Base-by-base conservation (phyloP, 2,888 invertebrate genomes). In the Salpingus planirostris region DNA sequence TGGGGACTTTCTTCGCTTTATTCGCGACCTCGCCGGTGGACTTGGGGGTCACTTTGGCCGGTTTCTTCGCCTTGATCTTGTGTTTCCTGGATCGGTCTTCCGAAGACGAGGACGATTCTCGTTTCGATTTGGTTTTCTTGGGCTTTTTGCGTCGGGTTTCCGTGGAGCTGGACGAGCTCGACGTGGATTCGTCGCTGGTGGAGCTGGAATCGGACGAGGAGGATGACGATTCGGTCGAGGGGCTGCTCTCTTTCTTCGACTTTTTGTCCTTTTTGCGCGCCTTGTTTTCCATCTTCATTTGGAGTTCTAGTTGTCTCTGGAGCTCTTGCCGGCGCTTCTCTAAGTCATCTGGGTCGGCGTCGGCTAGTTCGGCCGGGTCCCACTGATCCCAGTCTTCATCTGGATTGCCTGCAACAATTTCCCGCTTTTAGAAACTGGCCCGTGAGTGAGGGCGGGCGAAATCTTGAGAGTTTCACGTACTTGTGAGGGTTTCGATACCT, bases 361-460 rank as follows among this genome's bases (percentile, higher is more conserved):
- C 82, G 60, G 84, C 84, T 65, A 85, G 63, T 66, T 81, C 79
- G 56, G 77, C 79, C 61, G 80, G 81, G 61, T 82, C 80, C 82
- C 82, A 83, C 59, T 76, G 77, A 58, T 80, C 79, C 65, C 80
- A 77, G 60, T 79, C 78, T 35, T 67, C 59, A 49, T 78, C 78
- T 32, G 78, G 76, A 54, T 42, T 74, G 50, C 6, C 18, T 18
- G n/a, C n/a, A n/a, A n/a, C n/a, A n/a, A n/a, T n/a, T n/a, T n/a
- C n/a, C n/a, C n/a, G n/a, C n/a, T n/a, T n/a, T n/a, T n/a, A n/a
- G n/a, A n/a, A n/a, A n/a, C n/a, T n/a, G n/a, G n/a, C n/a, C n/a
- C n/a, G n/a, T n/a, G n/a, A n/a, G n/a, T n/a, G n/a, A n/a, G n/a
- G n/a, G n/a, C n/a, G n/a, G n/a, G n/a, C n/a, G n/a, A n/a, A n/a